Percentiles rank a stretch among this genome's conserved stretches.
These are phyloP conservation scores for Plebejus argus DNA, from an alignment of 2,888 invertebrate species.

Conservation along the genomic window DNA sequence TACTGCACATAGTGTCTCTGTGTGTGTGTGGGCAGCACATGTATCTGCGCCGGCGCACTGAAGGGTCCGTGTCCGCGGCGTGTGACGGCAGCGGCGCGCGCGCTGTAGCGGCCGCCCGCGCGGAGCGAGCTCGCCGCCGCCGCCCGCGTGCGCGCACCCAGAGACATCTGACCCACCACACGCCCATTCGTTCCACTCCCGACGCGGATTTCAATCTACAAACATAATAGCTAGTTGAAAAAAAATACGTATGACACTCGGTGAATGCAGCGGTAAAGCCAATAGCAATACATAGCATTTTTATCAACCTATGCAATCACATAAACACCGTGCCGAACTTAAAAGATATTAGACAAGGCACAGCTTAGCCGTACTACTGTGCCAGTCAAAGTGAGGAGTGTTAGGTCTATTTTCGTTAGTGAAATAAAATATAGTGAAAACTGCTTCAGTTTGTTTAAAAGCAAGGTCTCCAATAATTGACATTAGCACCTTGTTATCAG, in stretches of 20 bases:
- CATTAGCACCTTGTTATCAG: neutral
- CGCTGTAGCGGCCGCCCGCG: slow-evolving; percentile 91
- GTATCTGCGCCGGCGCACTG: slow-evolving; percentile 87
- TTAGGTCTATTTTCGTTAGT: no score
- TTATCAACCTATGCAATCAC: no score
- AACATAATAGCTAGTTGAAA: neutral
- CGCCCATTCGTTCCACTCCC: slow-evolving; percentile 64
- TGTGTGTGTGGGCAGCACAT: slow-evolving; percentile 83
- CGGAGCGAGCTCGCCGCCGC: slow-evolving; percentile 94
- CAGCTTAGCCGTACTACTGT: no score
- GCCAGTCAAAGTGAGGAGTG: no score
- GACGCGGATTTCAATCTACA: slow-evolving; percentile 70
- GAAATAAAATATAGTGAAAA: no score
- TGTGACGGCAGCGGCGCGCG: slow-evolving; percentile 94
- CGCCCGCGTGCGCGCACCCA: slow-evolving; percentile 94
- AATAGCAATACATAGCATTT: no score
- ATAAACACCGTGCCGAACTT: no score
- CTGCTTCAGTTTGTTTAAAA: neutral
- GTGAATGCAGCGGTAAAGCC: no score
- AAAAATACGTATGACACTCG: no score
- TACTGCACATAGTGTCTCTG: slow-evolving; percentile 75
- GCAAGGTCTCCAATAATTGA: neutral
- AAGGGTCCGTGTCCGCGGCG: slow-evolving; percentile 93
- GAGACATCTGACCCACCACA: slow-evolving; percentile 88
- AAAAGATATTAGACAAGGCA: no score